Evolutionary conservation across 2,113 vertebrate genomes (phyloP).

Genomic region (Rafetus swinhoei): DNA sequence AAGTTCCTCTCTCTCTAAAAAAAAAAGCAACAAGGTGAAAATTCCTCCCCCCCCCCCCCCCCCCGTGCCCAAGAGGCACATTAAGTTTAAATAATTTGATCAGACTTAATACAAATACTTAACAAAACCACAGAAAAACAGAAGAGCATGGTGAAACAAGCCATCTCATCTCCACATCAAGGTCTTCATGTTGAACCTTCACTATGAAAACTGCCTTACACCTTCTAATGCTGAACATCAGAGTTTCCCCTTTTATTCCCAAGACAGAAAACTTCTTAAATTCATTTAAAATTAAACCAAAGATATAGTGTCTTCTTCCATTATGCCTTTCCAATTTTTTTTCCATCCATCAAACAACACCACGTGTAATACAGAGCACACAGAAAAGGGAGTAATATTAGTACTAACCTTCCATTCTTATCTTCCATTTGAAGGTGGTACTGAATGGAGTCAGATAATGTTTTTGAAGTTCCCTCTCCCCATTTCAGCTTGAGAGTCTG

Average conservation of each 20-base stretch:
- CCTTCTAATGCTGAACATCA: background rate
- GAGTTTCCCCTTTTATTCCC: background rate
- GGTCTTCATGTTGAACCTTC: background rate
- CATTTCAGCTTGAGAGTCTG: constrained; percentile 98
- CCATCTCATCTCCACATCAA: background rate
- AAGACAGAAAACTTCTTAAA: rapidly evolving
- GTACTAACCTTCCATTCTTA: constrained; percentile 89
- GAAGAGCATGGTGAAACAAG: rapidly evolving
- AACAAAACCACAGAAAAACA: background rate
- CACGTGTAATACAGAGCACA: background rate
- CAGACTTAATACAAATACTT: background rate
- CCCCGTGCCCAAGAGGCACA: background rate
- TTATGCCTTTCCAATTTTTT: background rate
- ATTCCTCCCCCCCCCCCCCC: background rate
- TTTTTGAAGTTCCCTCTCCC: constrained; percentile 91
- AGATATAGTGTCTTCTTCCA: background rate
- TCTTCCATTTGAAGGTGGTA: constrained; percentile 97
- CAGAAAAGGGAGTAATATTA: background rate
- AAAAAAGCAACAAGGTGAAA: background rate
- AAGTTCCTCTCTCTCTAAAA: background rate
- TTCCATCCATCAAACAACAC: background rate
- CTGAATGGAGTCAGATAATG: constrained; percentile 88
- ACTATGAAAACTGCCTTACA: background rate
- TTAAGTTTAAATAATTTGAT: background rate
- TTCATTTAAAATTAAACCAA: background rate